Evolutionary conservation across 2,888 invertebrate species (phyloP), one percentile per base, ranked within the genome.

Genomic region (Pegoplata infirma): DNA sequence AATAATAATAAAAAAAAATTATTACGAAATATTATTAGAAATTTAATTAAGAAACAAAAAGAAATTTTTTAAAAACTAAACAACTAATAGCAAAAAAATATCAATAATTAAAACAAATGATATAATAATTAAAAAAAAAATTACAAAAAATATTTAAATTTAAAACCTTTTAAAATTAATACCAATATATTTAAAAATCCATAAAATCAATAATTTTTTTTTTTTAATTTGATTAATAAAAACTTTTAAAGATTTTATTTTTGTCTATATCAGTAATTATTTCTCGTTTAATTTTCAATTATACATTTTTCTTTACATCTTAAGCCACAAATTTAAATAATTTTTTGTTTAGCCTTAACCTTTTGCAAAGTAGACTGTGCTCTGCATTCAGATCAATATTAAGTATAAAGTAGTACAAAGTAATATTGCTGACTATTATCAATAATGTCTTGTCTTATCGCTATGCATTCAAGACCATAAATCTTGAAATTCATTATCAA

Each of bases 381-480:
- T 21, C 12, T 49, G 1, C 12, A n/a, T n/a, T n/a, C n/a, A n/a
- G n/a, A n/a, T n/a, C n/a, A n/a, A n/a, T n/a, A n/a, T n/a, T n/a
- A n/a, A n/a, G n/a, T n/a, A n/a, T n/a, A n/a, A n/a, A n/a, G n/a
- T n/a, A n/a, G n/a, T n/a, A n/a, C n/a, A n/a, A n/a, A n/a, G n/a
- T 28, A 14, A 8, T 28, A 36, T 16, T 14, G 44, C 59, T 49
- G 59, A 10, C 36, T 36, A 64, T 77, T 68, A 64, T 77, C 73
- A 64, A 77, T 77, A 73, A 68, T 73, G 58, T 53, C 73, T 67
- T 46, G 46, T 58, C 68, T 73, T 58, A 64, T 77, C 77, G 32
- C 51, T 68, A 58, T 68, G 72, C 64, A 73, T 68, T 64, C 63
- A 68, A 63, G 49, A 58, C 63, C 73, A 73, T 73, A 73, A 77